These are phyloP conservation scores for Pammene aurita DNA, from an alignment of 2,888 invertebrate species.

Conservation along the genomic window DNA sequence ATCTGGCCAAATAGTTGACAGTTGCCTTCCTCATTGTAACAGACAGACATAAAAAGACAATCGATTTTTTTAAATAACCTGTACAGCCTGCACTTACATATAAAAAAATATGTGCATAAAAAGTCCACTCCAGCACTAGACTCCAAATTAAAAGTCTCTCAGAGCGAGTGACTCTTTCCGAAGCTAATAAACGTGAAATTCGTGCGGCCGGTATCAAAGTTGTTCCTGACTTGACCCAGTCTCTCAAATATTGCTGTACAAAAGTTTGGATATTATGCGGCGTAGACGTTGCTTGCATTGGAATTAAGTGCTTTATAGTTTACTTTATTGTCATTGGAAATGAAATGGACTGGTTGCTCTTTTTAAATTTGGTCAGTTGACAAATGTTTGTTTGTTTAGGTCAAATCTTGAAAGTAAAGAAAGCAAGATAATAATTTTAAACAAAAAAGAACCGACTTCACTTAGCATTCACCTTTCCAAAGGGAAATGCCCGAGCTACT, in stretches of 20 bases:
- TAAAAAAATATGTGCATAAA: neutral
- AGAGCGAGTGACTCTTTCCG: constrained; percentile 24
- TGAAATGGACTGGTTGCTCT: neutral
- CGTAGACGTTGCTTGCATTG: constrained; percentile 22
- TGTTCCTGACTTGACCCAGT: constrained; percentile 32
- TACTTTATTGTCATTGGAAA: constrained; percentile 7
- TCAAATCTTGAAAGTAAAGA: too few relatives aligned
- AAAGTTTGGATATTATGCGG: constrained; percentile 26
- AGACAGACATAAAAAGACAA: too few relatives aligned
- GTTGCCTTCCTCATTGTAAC: too few relatives aligned
- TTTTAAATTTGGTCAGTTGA: neutral
- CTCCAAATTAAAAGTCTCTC: constrained; percentile 16
- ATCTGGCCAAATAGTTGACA: too few relatives aligned
- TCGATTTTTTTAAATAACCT: too few relatives aligned
- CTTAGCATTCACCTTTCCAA: too few relatives aligned
- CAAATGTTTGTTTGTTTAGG: neutral
- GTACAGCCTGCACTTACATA: too few relatives aligned
- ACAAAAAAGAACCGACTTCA: too few relatives aligned
- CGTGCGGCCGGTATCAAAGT: constrained; percentile 18
- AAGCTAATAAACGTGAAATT: constrained; percentile 33
- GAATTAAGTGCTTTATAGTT: constrained; percentile 1
- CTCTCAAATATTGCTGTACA: constrained; percentile 27
- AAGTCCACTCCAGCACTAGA: constrained; percentile 5
- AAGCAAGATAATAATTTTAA: too few relatives aligned
- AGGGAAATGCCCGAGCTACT: too few relatives aligned